Base-by-base conservation (phyloP, 2,888 invertebrate genomes). In the Plusia festucae region DNA sequence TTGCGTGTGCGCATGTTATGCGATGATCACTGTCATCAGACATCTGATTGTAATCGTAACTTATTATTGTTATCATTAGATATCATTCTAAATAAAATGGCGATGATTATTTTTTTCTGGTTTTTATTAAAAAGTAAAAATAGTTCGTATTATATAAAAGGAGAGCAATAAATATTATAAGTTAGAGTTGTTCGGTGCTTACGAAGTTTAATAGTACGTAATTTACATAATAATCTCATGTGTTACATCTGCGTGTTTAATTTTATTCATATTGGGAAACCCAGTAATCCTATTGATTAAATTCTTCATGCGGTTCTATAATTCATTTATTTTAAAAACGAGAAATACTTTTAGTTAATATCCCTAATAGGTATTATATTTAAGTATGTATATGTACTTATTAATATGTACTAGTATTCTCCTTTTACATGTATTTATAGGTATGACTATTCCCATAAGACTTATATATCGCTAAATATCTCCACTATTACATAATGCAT, bases 41-140 rank as follows among this genome's bases (percentile, higher is more conserved):
- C 22, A 60, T 59, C 59, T 32, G 46, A 27, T 13, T 55, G 40
- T 30, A 30, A 30, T 30, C 30, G 49, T 0, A 58, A 60, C 70
- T 65, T 58, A 70, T 65, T 65, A 44, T 70, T 58, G 65, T 65
- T 65, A 53, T 65, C 70, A 73, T 75, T 70, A 61, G 8, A 32
- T 2, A 9, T 34, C 11, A 9, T 52, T 75, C 53, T 49, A 2
- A 9, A 52, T 60, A 57, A 46, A 56, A 70, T 55, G 2, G 4
- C 6, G 4, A n/a, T n/a, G n/a, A n/a, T n/a, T n/a, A 7, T n/a
- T 40, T 40, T 40, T n/a, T 6, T 40, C 60, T 56, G 3, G 30
- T 66, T 49, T 40, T 5, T 22, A 8, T 55, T 9, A 44, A 2
- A 16, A 13, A 6, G 11, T 30, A 57, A 30, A 18, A 0, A 15